Base-by-base conservation (phyloP, 2,113 vertebrate species). In the Oryzias curvinotus region DNA sequence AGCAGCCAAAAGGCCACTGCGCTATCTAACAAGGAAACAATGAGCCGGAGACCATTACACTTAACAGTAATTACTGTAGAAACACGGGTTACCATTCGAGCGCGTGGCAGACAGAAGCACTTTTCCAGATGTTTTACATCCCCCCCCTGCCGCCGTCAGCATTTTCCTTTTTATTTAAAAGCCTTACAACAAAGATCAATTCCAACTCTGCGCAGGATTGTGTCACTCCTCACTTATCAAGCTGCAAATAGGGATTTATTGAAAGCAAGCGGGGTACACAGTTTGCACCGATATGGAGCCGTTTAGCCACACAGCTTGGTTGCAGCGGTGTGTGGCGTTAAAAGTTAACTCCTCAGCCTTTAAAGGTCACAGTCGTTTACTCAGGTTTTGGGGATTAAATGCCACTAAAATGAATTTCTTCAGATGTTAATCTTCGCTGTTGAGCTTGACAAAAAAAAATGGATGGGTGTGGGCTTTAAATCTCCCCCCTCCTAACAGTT, bases 341-440 rank as follows among this genome's bases (percentile, higher is more conserved):
- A 50, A 70, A 49, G 65, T 72, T 68, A 65, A 71, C 60, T 60
- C 3, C 51, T n/a, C 62, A 71, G 65, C n/a, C 69, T 82, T 82
- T 85, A 73, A 85, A 85, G 77, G 84, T 87, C 81, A 85, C 26
- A 48, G 4, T 60, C 73, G 78, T 70, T 75, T 83, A 54, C 71
- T 59, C 71, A 64, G 8, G 36, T 36, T 36, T 12, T 10, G 65
- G 62, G 81, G 82, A 84, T 84, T 81, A 83, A 80, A 85, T 87
- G 81, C 81, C 74, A 85, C 58, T 71, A 61, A 87, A 87, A 89
- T 85, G 72, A 83, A 90, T 89, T 82, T 83, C 72, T 80, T 81
- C 51, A 57, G 25, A 77, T 79, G 81, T 87, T 84, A 89, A 65
- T 84, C 84, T 80, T 55, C 52, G 69, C 82, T 71, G 74, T 80